These are phyloP conservation scores for Acanthurus leucopareius DNA, from an alignment of 2,797 vertebrate genomes.

Conservation along the genomic window DNA sequence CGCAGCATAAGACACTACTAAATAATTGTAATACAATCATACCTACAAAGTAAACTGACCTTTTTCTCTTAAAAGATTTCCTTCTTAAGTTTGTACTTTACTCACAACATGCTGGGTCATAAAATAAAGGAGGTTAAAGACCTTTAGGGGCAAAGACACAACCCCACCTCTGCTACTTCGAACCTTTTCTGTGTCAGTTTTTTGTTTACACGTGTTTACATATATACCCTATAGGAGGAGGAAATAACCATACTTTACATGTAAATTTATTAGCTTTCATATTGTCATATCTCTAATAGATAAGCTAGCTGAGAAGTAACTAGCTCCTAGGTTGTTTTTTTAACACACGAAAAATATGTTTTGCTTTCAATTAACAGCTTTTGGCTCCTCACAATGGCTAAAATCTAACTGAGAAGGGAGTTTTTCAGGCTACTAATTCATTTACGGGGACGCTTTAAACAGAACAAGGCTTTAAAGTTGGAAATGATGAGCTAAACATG, in stretches of 20 bases:
- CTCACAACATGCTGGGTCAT: neutral
- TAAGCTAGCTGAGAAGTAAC: neutral
- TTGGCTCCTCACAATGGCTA: neutral
- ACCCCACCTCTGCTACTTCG: neutral
- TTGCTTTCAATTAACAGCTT: conserved; percentile 25
- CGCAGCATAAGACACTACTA: neutral
- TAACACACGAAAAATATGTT: conserved; percentile 12
- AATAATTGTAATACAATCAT: neutral
- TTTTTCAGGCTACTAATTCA: neutral
- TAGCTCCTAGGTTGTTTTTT: conserved; percentile 12
- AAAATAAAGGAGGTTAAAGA: neutral
- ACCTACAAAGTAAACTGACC: neutral
- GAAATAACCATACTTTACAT: conserved; percentile 6
- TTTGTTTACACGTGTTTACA: neutral
- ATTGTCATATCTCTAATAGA: neutral
- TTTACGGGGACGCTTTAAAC: neutral
- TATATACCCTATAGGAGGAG: too few species aligned
- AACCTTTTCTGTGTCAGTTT: neutral
- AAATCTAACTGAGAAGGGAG: neutral
- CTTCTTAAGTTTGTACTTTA: neutral
- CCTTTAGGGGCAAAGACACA: neutral
- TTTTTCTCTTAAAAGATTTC: neutral
- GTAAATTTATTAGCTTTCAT: neutral
- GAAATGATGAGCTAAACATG: neutral
- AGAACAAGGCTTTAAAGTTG: neutral